Base-by-base conservation (phyloP, 1,140 invertebrate species). In the Notospermus geniculatus region DNA sequence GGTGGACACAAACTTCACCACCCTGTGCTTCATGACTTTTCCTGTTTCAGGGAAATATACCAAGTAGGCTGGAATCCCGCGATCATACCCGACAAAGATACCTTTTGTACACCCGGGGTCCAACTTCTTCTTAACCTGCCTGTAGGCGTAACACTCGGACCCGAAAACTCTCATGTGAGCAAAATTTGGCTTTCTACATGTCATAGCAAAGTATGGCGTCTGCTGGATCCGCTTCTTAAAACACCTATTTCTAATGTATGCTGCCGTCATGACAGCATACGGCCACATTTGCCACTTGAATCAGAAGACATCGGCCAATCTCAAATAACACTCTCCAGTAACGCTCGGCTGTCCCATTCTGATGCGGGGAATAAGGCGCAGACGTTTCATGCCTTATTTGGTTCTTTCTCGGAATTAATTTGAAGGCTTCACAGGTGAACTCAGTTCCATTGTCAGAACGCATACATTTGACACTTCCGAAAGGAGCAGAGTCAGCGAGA, bases 201-300 rank as follows among this genome's bases (percentile, higher is more conserved):
- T 64, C 2, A 60, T 36, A 41, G 27, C 36, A 7, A 57, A 28
- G 7, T 41, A 54, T n/a, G 63, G 54, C 2, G 56, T 65, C 19
- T 28, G 4, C 4, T 57, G 19, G 5, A 50, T 30, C 15, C 45
- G 29, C 1, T 53, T 54, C 46, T 59, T 58, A 45, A 46, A 59
- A 32, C 66, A 65, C 36, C 66, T 65, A 54, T 68, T 65, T 54
- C 63, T 29, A 15, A 63, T 65, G 36, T 74, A 70, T 17, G 56
- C 52, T 11, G 72, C 66, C 7, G 66, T 58, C n/a, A 50, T 63
- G 13, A 70, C 41, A 19, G 67, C 71, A 61, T 75, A 70, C 22
- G 63, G 45, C 68, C 73, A 72, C 53, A 72, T 54, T 1, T 36
- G 39, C 28, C 65, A 58, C 25, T 45, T 68, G 58, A 2, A 68